These are phyloP conservation scores for Lytechinus pictus DNA, from an alignment of 35 echinoderm and acorn worm species.

Conservation along the genomic window DNA sequence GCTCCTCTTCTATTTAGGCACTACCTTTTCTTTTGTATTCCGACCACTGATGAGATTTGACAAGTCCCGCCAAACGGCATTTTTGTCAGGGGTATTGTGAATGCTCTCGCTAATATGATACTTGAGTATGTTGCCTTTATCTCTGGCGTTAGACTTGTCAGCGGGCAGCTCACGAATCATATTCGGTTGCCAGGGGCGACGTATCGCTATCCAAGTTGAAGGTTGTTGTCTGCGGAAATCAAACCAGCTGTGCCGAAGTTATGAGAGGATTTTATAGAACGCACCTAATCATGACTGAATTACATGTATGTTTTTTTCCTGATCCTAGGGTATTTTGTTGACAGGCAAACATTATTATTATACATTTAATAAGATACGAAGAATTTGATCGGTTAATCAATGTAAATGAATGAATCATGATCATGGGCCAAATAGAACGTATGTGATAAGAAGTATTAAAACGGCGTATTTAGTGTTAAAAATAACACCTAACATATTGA, in stretches of 20 bases:
- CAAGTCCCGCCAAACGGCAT: background rate
- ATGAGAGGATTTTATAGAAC: background rate
- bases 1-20: background rate
- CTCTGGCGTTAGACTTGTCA: background rate
- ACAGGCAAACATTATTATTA: too few relatives aligned
- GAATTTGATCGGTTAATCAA: too few relatives aligned
- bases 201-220: slow-evolving; percentile 27
- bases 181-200: slow-evolving; percentile 42
- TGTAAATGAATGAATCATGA: too few relatives aligned
- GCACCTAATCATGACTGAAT: background rate
- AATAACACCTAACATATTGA: too few relatives aligned
- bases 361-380: too few relatives aligned
- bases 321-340: too few relatives aligned
- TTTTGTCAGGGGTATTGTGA: background rate
- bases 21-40: background rate
- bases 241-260: background rate
- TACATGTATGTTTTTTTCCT: too few relatives aligned
- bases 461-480: too few relatives aligned
- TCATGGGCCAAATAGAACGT: too few relatives aligned
- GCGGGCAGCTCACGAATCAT: slow-evolving; percentile 20
- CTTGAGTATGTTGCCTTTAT: background rate
- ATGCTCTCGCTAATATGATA: background rate
- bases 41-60: background rate
- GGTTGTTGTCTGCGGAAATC: slow-evolving; percentile 11
- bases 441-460: too few relatives aligned